These are phyloP conservation scores for Caenorhabditis afra DNA, from an alignment of 2,888 invertebrate species.

Conservation along the genomic window DNA sequence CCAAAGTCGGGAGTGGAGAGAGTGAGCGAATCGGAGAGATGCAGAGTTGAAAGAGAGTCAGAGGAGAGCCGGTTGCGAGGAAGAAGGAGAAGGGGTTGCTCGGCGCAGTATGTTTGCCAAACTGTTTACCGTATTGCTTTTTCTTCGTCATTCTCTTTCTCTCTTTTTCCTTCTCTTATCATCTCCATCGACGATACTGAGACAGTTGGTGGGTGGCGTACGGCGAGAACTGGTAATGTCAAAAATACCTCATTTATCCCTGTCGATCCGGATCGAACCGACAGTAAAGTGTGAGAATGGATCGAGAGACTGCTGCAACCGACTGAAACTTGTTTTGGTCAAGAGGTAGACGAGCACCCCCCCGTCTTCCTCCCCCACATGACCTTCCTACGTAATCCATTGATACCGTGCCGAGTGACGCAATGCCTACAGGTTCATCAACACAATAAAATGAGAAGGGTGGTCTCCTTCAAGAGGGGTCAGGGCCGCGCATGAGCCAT, in stretches of 20 bases:
- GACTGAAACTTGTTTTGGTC: not conserved
- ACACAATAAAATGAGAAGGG: not conserved
- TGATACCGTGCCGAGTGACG: conserved; percentile 20
- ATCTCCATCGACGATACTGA: conserved; percentile 17
- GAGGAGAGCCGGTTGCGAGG: conserved; percentile 45
- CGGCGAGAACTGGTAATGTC: conserved; percentile 35
- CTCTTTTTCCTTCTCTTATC: conserved; percentile 27
- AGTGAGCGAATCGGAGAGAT: conserved; percentile 39
- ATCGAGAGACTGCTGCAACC: no score
- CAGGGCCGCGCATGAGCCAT: no score
- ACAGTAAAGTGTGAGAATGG: not conserved
- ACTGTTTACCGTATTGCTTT: conserved; percentile 56
- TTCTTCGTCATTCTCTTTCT: conserved; percentile 47
- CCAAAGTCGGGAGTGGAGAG: conserved; percentile 34
- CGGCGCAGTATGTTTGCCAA: conserved; percentile 52
- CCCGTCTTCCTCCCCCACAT: not conserved
- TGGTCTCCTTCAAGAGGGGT: no score
- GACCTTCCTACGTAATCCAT: conserved; percentile 19
- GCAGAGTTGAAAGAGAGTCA: conserved; percentile 43
- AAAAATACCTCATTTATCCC: not conserved
- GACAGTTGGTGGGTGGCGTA: conserved; percentile 26
- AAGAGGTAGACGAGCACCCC: no score
- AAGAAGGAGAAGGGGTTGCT: conserved; percentile 36
- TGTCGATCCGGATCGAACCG: not conserved
- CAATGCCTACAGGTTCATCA: conserved; percentile 23